A percentile compares a stretch with the other conserved stretches of the same genome.
phyloP scores from a whole-genome alignment of 1,140 invertebrate genomes.

The Chironomus striatipennis region DNA sequence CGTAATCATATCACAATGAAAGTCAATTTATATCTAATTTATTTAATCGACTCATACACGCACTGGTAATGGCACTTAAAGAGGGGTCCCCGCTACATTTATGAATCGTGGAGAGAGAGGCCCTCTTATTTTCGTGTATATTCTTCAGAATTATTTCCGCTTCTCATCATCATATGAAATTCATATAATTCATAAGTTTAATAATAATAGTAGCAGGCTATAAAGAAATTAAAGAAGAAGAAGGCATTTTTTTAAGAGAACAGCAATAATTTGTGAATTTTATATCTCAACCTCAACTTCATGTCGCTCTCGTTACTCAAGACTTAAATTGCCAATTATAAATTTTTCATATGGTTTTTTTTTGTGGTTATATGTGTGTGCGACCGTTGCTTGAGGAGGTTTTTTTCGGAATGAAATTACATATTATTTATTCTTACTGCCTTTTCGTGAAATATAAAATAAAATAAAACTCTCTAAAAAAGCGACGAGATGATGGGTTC shows the following conservation, averaged over 20 bases:
- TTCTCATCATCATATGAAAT: conserved; percentile 9
- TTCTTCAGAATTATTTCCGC: conserved; percentile 10
- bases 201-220: background rate
- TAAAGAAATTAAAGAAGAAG: conserved; percentile 21
- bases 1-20: conserved; percentile 14
- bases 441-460: too few relatives aligned
- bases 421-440: background rate
- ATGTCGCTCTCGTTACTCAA: background rate
- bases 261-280: conserved; percentile 16
- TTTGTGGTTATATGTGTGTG: too few relatives aligned
- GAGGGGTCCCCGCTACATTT: too few relatives aligned
- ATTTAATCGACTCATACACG: conserved; percentile 6
- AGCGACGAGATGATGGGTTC: too few relatives aligned
- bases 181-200: background rate
- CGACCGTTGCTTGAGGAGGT: background rate
- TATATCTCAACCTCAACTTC: too few relatives aligned
- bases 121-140: background rate
- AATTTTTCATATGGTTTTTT: conserved; percentile 16
- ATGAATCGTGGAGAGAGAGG: too few relatives aligned
- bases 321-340: conserved; percentile 22
- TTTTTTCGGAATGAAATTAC: conserved; percentile 2
- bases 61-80: background rate
- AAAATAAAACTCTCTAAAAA: too few relatives aligned
- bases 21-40: conserved; percentile 14
- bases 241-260: background rate